Evolutionary conservation across 2,797 vertebrate species (phyloP).

Genomic region (Lophotriccus pileatus): DNA sequence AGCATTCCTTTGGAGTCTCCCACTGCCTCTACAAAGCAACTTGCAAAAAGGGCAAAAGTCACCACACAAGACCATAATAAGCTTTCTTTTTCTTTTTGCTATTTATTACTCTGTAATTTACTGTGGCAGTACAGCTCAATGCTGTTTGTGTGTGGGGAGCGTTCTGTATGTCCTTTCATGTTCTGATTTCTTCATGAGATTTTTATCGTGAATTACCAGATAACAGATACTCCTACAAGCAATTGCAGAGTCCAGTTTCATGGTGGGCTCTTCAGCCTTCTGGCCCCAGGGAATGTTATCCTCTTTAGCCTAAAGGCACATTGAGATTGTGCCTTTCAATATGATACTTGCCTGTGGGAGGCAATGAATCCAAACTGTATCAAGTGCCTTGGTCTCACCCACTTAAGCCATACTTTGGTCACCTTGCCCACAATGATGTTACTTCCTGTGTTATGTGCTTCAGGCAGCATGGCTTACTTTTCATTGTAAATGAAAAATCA

Average conservation of each 20-base stretch:
- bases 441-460: background rate
- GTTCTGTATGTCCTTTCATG: background rate
- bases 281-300: background rate
- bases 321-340: background rate
- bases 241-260: background rate
- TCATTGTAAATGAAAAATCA: background rate
- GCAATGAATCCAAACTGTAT: background rate
- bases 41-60: background rate
- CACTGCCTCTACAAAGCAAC: background rate
- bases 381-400: background rate
- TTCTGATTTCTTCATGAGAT: background rate
- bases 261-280: background rate
- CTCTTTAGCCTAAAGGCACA: background rate
- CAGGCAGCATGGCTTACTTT: background rate
- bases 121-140: background rate
- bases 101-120: background rate
- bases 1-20: background rate
- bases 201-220: background rate
- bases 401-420: background rate
- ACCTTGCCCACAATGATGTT: background rate
- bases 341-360: background rate
- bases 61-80: fast-evolving
- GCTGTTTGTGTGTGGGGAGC: background rate
- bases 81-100: background rate
- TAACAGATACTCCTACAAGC: background rate